A percentile compares a stretch with the other conserved stretches of the same genome.
Evolutionary conservation across 2,888 invertebrate genomes (phyloP).

Genomic region (Philereme transversata): DNA sequence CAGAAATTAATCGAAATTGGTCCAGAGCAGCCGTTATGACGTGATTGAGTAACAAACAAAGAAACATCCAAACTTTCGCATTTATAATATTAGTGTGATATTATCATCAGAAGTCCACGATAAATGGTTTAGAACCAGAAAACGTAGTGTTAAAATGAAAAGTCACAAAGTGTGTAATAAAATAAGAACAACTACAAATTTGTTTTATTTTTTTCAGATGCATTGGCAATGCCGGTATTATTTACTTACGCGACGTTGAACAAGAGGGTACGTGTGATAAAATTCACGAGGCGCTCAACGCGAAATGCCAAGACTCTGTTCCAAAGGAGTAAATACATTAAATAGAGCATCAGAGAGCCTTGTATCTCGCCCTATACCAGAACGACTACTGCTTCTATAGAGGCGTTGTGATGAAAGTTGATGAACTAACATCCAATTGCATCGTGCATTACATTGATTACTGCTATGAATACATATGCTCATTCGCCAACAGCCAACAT

Average conservation of each 20-base stretch:
- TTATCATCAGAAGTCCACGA: too few species aligned
- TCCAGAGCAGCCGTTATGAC: too few species aligned
- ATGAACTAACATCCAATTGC: conserved; percentile 64
- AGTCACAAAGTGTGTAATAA: too few species aligned
- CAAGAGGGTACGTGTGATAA: conserved; percentile 70
- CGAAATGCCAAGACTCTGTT: conserved; percentile 70
- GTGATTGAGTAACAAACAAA: too few species aligned
- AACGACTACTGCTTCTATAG: conserved; percentile 88
- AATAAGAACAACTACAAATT: too few species aligned
- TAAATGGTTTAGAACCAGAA: too few species aligned
- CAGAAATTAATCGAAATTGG: too few species aligned
- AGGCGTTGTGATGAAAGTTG: conserved; percentile 82
- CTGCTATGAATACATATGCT: conserved; percentile 89
- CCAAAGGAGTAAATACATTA: conserved; percentile 73
- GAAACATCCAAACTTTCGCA: too few species aligned
- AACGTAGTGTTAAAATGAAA: too few species aligned
- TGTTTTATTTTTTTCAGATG: conserved; percentile 52
- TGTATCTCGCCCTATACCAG: conserved; percentile 88
- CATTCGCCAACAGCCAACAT: conserved; percentile 82
- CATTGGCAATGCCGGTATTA: conserved; percentile 72
- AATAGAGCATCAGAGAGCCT: conserved; percentile 86
- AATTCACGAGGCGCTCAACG: conserved; percentile 78
- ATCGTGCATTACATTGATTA: conserved; percentile 91
- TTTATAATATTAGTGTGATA: too few species aligned
- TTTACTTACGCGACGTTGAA: conserved; percentile 66